phyloP scores from a whole-genome alignment of 1,140 invertebrate species.

The Dryas iulia region DNA sequence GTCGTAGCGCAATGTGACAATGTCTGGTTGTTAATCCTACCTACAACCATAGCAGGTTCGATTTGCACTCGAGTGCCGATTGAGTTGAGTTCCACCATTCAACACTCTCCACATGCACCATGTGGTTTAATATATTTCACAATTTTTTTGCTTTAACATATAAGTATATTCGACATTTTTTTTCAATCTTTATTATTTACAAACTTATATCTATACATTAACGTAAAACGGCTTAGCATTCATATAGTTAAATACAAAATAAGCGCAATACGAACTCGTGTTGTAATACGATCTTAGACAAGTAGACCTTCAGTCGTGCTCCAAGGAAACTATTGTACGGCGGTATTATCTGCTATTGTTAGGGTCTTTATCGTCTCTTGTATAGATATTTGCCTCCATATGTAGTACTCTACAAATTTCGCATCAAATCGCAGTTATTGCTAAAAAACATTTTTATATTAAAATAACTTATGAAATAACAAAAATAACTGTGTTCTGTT shows the following conservation, averaged over 20 bases:
- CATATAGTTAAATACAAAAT: background rate
- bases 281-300: slow-evolving; percentile 11
- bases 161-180: too few species aligned
- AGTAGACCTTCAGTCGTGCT: slow-evolving; percentile 10
- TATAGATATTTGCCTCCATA: background rate
- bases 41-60: too few species aligned
- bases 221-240: background rate
- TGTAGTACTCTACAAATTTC: background rate
- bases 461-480: too few species aligned
- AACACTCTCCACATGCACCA: too few species aligned
- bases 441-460: too few species aligned
- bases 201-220: background rate
- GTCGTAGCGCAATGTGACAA: too few species aligned
- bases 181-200: background rate
- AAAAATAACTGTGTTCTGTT: too few species aligned
- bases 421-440: too few species aligned
- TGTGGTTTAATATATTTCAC: too few species aligned
- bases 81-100: too few species aligned
- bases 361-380: background rate
- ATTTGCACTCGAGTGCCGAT: too few species aligned
- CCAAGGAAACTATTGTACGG: slow-evolving; percentile 2
- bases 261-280: background rate
- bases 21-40: too few species aligned
- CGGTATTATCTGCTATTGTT: background rate
- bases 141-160: background rate